Evolutionary conservation across 2,113 vertebrate species (phyloP), one percentile per base, ranked within the genome.

Genomic region (Lipotes vexillifer): DNA sequence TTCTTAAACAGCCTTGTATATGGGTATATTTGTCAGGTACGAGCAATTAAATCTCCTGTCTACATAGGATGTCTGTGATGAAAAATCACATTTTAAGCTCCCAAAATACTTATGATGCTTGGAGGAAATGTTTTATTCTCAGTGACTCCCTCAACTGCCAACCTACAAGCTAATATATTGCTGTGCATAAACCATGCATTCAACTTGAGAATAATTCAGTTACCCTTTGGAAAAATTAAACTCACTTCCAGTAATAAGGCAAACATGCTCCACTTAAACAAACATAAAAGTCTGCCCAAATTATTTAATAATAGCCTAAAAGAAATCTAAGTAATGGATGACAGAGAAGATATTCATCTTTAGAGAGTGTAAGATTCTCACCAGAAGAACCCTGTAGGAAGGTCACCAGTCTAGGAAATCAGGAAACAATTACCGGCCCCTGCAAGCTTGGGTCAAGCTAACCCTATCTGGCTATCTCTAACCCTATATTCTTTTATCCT

Each of bases 211-310:
- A 97, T 96, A 97, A 97, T 96, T 96, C 93, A 98, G 97, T 97
- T 97, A 95, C 84, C 92, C 85, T 96, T 97, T 90, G 20, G 93
- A 97, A 97, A 97, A 96, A 96, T 96, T 97, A 98, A 98, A 97
- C 14, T 36, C 74, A 41, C 75, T 97, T 81, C 88, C 83, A 77
- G 83, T 88, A 92, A 97, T 90, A 96, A 97, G 68, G 95, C 78
- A 97, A 97, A 97, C 93, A 93, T 68, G 80, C 81, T 93, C 84
- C 46, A 94, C 78, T 98, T 97, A 96, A 85, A 90, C 86, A 95
- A 94, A 97, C 86, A 96, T 95, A 95, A 96, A 97, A 95, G 69
- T 88, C 33, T 74, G 17, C 82, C 55, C 94, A 91, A 94, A 81
- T 95, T 98, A 93, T 95, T 97, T 97, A 97, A 95, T 74, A 93